Base-by-base conservation (phyloP, 2,797 vertebrate species). In the Protonibea diacanthus region DNA sequence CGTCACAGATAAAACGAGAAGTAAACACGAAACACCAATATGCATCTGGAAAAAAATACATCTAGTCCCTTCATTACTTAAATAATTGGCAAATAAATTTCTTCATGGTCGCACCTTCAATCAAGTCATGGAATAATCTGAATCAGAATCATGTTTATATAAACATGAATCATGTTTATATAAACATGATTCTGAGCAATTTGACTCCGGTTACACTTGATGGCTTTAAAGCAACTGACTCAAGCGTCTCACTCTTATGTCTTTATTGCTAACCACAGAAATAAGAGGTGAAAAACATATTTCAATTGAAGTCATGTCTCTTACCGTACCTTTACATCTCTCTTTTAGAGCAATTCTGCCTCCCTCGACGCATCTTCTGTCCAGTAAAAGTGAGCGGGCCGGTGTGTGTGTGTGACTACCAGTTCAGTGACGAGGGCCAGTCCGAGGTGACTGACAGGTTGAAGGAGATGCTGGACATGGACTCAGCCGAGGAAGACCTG, bases 331-430 rank as follows among this genome's bases (percentile, higher is more conserved):
- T 29, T 10, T 7, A 2, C n/a, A n/a, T 72, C 44, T 84, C 48
- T 78, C 59, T 78, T 76, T 75, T 60, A 92, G 89, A 83, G 13
- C 80, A 84, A 60, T 67, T 87, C 20, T 72, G 84, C 17, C 92
- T 98, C 52, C 97, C 98, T 73, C 94, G 93, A 23, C 96, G 98
- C 18, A 89, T 99, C 71, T 98, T 98, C 90, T 95, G 94, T 40
- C 95, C 96, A 0, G 53, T 97, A 15, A 85, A 91, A 74, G 92
- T 91, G 17, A 93, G 95, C 0, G 84, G 81, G 48, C 88, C 83
- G 0, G 55, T 98, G 82, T 95, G 93, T 88, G 92, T 97, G 65
- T 97, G 97, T 79, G 98, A 98, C 91, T 99, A 99, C 87, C 96
- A 96, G 89, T 99, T 99, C 84, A 92, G 91, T 1, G 97, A 98